Evolutionary conservation across 2,888 invertebrate species (phyloP), one percentile per base, ranked within the genome.

Genomic region (Drosophila maculinotata): DNA sequence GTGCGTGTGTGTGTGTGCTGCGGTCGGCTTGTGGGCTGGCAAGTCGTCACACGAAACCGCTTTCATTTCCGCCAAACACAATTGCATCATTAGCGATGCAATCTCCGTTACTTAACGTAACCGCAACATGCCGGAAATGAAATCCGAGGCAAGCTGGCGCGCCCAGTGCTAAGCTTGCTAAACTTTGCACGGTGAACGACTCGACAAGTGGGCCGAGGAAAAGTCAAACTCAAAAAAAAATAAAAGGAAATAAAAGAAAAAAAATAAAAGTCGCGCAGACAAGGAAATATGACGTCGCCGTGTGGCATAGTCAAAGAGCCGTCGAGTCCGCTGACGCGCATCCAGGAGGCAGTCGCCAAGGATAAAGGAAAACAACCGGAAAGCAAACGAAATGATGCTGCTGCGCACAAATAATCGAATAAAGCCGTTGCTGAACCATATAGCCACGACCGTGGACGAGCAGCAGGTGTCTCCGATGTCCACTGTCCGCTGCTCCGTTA

Each of bases 91-190:
- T 84, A 84, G 86, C 88, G 88, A 85, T 84, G 83, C 83, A 84
- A 84, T 84, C 83, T 84, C 83, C 83, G 88, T 82, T 84, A 83
- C 86, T 79, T 87, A 86, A 85, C 80, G 80, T 71, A 86, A 73
- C 88, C 86, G 83, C 87, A 87, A 87, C 86, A 83, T 87, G 79
- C 88, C 83, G 83, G 83, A 84, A 87, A 84, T 84, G 87, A 84
- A 83, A 86, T 87, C 83, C 86, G 69, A 78, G 72, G 79, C 86
- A 81, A 87, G 85, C 82, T 69, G 75, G 57, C 72, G 69, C 78
- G 65, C 65, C 68, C 63, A 63, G 47, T 39, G 52, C 67, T 60
- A 68, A 76, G 71, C 75, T 51, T 63, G 66, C 83, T 85, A 71
- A 83, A 81, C 68, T 69, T 68, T 52, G 39, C 67, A 77, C 81